phyloP scores from a whole-genome alignment of 2,797 vertebrate genomes.

The Loriculus beryllinus region DNA sequence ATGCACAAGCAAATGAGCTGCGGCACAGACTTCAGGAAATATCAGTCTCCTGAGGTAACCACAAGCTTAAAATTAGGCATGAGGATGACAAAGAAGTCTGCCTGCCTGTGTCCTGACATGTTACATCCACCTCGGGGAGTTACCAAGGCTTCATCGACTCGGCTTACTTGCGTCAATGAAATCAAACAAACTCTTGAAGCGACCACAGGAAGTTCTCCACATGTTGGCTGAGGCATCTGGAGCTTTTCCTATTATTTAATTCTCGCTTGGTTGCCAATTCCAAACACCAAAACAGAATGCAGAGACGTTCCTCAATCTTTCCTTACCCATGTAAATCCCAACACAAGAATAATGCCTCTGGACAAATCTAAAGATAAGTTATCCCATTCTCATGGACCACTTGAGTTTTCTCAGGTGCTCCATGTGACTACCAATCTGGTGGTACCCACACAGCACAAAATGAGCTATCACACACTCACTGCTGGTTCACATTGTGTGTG shows the following conservation, averaged over 20 bases:
- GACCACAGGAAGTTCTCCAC: conserved; percentile 43
- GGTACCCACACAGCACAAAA: neutral
- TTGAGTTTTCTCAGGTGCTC: neutral
- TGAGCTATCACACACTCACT: neutral
- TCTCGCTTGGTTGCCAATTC: conserved; percentile 36
- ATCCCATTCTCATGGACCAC: neutral
- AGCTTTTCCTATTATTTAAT: conserved; percentile 44
- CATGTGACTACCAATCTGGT: neutral
- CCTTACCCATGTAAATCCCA: conserved; percentile 32
- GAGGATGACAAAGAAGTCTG: conserved; percentile 39
- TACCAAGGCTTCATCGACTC: neutral
- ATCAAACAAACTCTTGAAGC: conserved; percentile 30
- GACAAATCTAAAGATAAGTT: neutral
- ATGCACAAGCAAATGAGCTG: conserved; percentile 17
- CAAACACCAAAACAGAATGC: conserved; percentile 48
- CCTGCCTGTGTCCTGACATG: neutral
- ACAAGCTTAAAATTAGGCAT: conserved; percentile 53
- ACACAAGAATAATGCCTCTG: neutral
- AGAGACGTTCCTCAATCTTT: conserved; percentile 47
- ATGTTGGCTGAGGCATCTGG: conserved; percentile 37
- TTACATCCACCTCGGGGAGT: conserved; percentile 17
- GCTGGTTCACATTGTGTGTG: neutral
- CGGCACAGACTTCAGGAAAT: conserved; percentile 62
- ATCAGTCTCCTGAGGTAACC: conserved; percentile 68
- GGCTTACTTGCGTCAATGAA: conserved; percentile 12